Percentiles rank a stretch among this genome's conserved stretches.
phyloP scores from a whole-genome alignment of 2,888 invertebrate genomes.

The Patella caerulea region DNA sequence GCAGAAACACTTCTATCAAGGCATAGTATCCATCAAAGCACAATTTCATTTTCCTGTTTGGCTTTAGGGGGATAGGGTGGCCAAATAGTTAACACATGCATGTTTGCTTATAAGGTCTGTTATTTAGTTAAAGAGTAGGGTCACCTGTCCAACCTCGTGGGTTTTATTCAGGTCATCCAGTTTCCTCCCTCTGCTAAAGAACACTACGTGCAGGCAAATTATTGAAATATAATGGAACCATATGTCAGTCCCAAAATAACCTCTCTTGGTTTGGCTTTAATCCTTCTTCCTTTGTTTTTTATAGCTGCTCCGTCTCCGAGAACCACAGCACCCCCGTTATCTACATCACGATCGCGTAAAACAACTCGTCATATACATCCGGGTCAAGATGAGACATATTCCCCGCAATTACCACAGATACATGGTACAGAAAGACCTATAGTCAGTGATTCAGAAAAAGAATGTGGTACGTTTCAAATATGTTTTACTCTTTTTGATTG shows the following conservation, averaged over 20 bases:
- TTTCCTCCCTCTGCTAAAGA: too few species aligned
- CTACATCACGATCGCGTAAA: slow-evolving; percentile 53
- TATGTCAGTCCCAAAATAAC: too few species aligned
- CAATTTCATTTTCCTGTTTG: too few species aligned
- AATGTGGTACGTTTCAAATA: neutral
- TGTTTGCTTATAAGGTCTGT: too few species aligned
- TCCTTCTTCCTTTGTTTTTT: neutral
- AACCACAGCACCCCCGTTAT: slow-evolving; percentile 50
- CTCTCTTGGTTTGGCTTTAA: neutral
- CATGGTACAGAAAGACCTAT: slow-evolving; percentile 24
- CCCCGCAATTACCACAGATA: slow-evolving; percentile 21
- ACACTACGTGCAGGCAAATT: neutral
- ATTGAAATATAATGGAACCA: neutral
- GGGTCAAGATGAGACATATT: slow-evolving; percentile 28
- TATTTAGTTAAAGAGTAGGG: too few species aligned
- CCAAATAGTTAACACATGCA: too few species aligned
- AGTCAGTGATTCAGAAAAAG: neutral
- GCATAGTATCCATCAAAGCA: too few species aligned
- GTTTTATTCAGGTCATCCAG: too few species aligned
- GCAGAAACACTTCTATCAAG: too few species aligned
- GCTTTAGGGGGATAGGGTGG: too few species aligned
- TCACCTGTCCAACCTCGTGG: too few species aligned
- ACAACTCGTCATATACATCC: slow-evolving; percentile 51
- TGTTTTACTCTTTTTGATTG: too few species aligned
- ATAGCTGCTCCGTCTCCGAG: slow-evolving; percentile 36